Evolutionary conservation across 2,888 invertebrate genomes (phyloP).

Genomic region (Busseola fusca): DNA sequence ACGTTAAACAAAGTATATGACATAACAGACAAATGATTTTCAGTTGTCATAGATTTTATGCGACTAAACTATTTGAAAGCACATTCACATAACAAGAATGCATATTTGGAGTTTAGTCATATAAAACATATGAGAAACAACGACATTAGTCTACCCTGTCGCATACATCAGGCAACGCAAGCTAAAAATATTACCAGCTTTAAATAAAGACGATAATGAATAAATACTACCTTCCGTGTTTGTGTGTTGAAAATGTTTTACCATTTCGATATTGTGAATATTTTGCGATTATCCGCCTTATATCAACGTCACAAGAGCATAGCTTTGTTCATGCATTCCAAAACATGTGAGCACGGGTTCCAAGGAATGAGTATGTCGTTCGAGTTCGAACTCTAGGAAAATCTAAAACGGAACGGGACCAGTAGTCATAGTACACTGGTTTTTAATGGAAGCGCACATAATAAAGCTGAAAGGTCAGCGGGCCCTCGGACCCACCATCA

Average conservation of each 20-base stretch:
- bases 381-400: conserved; percentile 54
- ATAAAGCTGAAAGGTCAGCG: conserved; percentile 77
- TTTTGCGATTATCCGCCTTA: conserved; percentile 79
- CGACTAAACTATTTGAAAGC: conserved; percentile 24
- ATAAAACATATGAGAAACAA: conserved; percentile 33
- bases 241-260: conserved; percentile 84
- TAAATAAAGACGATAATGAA: conserved; percentile 81
- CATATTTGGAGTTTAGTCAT: conserved; percentile 20
- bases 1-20: conserved; percentile 40
- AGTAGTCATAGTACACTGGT: conserved; percentile 86
- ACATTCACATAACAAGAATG: conserved; percentile 27
- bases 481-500: conserved; percentile 63
- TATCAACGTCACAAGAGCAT: conserved; percentile 80
- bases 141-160: neutral
- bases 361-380: conserved; percentile 86
- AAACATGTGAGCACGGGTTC: conserved; percentile 77
- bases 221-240: conserved; percentile 87
- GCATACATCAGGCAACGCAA: conserved; percentile 62
- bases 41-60: conserved; percentile 29
- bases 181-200: conserved; percentile 69
- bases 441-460: conserved; percentile 83
- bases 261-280: conserved; percentile 85
- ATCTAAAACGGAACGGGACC: conserved; percentile 68
- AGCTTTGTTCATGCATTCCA: conserved; percentile 84
- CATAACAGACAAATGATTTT: conserved; percentile 16